phyloP scores from a whole-genome alignment of 35 echinoderm and acorn worm species.

The Nesometra sesokonis region DNA sequence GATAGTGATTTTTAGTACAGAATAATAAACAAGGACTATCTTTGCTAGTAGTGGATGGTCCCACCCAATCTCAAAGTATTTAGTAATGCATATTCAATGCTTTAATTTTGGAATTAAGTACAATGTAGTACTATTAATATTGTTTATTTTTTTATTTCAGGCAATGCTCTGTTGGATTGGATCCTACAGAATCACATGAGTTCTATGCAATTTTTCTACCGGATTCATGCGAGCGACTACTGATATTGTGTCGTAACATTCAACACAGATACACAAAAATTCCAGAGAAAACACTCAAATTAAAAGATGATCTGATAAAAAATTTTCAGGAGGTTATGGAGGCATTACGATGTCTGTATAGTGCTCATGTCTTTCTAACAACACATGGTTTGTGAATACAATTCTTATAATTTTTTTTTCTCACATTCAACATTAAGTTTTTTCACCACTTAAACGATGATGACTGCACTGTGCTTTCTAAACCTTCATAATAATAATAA shows the following conservation, averaged over 20 bases:
- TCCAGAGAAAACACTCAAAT: slow-evolving; percentile 71
- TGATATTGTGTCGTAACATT: slow-evolving; percentile 78
- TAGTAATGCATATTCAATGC: no score
- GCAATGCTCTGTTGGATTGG: slow-evolving; percentile 86
- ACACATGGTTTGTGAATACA: slow-evolving; percentile 55
- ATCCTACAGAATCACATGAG: slow-evolving; percentile 91
- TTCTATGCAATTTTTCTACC: slow-evolving; percentile 95
- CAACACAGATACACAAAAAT: slow-evolving; percentile 93
- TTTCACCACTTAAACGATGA: background rate
- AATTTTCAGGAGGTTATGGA: slow-evolving; percentile 74
- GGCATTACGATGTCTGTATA: slow-evolving; percentile 62
- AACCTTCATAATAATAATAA: no score
- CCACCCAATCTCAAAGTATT: no score
- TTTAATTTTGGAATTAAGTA: no score
- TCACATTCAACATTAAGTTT: no score
- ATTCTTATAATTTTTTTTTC: background rate
- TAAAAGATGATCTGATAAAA: slow-evolving; percentile 77
- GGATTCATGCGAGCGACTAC: slow-evolving; percentile 60
- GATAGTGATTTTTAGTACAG: no score
- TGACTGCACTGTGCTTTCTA: background rate
- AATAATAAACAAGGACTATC: no score
- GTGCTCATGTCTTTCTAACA: slow-evolving; percentile 79
- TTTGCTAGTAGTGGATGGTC: no score
- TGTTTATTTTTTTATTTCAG: slow-evolving; percentile 24
- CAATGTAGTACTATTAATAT: no score